Conservation (phyloP, 2,797 vertebrate genomes). For the Sebastes umbrosus region DNA sequence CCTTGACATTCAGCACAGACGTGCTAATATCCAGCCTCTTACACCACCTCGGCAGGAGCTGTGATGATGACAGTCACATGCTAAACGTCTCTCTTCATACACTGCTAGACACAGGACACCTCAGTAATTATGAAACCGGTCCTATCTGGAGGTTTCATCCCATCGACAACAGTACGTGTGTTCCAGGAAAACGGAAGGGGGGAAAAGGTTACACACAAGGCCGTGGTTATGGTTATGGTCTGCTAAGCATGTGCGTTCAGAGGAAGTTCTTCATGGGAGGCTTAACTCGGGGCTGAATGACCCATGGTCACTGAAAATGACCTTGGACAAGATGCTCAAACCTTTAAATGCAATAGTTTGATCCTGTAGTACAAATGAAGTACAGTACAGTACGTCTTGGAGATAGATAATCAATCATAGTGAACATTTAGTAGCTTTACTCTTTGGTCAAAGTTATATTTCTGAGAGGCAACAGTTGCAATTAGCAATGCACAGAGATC, state of each 20-base stretch:
- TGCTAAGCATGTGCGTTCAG: background rate
- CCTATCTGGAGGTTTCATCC: slow-evolving; percentile 5
- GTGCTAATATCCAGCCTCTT: background rate
- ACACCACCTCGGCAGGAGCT: background rate
- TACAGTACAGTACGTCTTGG: background rate
- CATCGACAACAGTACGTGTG: background rate
- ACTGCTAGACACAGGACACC: background rate
- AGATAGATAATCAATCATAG: background rate
- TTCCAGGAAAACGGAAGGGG: background rate
- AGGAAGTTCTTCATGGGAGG: slow-evolving; percentile 18
- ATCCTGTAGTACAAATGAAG: background rate
- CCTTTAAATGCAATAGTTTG: background rate
- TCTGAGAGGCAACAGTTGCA: background rate
- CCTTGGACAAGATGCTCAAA: background rate
- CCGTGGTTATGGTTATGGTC: slow-evolving; percentile 6
- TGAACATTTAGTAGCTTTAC: background rate
- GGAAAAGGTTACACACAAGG: slow-evolving; percentile 1
- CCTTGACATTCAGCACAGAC: slow-evolving; percentile 20
- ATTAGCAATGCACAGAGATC: background rate
- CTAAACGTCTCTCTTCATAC: background rate
- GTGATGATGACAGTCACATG: slow-evolving; percentile 17
- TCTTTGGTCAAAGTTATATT: background rate
- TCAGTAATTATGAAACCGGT: background rate
- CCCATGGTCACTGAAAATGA: background rate
- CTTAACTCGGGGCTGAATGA: background rate